Conservation (phyloP, 1,140 invertebrate species). For the Littorina saxatilis region DNA sequence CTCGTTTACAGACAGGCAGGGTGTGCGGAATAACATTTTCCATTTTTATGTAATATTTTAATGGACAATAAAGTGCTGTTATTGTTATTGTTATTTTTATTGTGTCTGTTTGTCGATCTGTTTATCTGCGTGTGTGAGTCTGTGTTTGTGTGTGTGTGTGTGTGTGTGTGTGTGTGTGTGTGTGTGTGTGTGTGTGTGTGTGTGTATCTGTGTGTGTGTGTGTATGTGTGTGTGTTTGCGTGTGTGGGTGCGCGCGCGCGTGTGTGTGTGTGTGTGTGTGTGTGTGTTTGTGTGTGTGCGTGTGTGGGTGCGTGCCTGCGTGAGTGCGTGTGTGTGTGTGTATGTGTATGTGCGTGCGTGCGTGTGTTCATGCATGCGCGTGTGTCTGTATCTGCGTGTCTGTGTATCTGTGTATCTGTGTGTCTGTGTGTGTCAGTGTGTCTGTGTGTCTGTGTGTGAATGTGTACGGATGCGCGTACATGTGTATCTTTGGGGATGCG, state of each 20-base stretch:
- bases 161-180: constrained; percentile 1
- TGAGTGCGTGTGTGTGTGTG: not conserved
- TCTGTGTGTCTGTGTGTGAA: too few relatives aligned
- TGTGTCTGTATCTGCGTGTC: constrained; percentile 2
- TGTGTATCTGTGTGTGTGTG: constrained; percentile 7
- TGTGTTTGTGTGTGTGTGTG: not conserved
- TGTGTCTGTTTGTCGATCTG: not conserved
- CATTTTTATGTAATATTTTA: too few relatives aligned
- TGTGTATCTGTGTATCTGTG: not conserved
- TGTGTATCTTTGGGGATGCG: too few relatives aligned
- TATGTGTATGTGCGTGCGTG: constrained; percentile 7
- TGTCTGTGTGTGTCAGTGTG: too few relatives aligned
- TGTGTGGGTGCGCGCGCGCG: not conserved
- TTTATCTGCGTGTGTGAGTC: not conserved
- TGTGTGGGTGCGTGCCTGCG: not conserved
- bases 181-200: constrained; percentile 15
- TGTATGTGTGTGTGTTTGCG: not conserved
- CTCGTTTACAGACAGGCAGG: not conserved
- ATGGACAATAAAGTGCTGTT: too few relatives aligned
- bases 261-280: not conserved
- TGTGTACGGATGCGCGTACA: too few relatives aligned
- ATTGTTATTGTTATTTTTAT: too few relatives aligned
- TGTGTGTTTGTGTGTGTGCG: not conserved
- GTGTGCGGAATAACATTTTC: too few relatives aligned
- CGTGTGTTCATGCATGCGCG: constrained; percentile 4